These are phyloP conservation scores for Crotalus adamanteus DNA, from an alignment of 2,797 vertebrate genomes.

Conservation along the genomic window DNA sequence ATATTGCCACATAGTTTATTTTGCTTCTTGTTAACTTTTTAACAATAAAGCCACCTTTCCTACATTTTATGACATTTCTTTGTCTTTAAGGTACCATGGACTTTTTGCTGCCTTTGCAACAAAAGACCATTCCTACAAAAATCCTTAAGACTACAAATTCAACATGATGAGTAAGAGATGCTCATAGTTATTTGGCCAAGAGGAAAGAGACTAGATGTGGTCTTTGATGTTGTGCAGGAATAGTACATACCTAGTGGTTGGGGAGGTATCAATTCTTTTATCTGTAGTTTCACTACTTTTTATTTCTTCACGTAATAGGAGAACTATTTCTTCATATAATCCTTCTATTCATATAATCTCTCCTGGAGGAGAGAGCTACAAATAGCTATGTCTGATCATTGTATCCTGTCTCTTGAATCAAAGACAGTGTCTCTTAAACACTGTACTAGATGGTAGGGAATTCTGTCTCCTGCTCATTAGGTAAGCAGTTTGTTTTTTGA, in stretches of 20 bases:
- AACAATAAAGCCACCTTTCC: background rate
- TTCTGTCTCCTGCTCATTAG: background rate
- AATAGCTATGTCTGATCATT: background rate
- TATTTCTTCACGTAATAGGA: background rate
- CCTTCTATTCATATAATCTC: background rate
- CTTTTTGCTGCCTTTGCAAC: background rate
- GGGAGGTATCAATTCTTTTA: background rate
- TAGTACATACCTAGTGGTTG: background rate
- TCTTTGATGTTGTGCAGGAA: background rate
- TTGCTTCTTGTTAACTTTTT: constrained; percentile 5
- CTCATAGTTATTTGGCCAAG: background rate
- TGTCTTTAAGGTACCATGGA: background rate
- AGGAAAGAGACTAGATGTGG: background rate
- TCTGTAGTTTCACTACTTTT: background rate
- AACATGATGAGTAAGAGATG: background rate
- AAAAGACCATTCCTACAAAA: background rate
- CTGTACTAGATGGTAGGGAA: background rate
- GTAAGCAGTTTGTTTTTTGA: background rate
- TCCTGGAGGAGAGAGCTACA: background rate
- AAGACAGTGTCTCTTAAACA: background rate
- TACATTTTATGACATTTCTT: background rate
- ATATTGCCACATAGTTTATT: constrained; percentile 2
- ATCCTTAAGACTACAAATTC: background rate
- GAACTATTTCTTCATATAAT: background rate
- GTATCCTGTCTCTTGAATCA: background rate